A percentile compares a stretch with the other conserved stretches of the same genome.
Evolutionary conservation across 2,797 vertebrate species (phyloP).

Genomic region (Sebastolobus altivelis): DNA sequence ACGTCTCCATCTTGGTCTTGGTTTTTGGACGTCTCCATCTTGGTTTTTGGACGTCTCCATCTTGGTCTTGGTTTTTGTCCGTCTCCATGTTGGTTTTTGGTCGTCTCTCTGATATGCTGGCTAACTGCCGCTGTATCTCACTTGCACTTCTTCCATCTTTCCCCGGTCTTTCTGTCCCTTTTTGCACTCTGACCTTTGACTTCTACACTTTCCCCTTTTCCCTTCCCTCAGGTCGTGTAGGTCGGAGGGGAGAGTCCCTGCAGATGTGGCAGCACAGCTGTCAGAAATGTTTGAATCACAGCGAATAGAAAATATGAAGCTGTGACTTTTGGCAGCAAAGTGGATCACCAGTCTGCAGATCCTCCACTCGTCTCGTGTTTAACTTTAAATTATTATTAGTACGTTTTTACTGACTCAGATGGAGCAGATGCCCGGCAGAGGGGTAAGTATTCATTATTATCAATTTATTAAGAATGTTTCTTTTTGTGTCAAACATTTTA

Average conservation of each 20-base stretch:
- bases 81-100: too few relatives aligned
- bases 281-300: background rate
- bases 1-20: too few relatives aligned
- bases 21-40: too few relatives aligned
- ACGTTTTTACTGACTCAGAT: background rate
- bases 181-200: too few relatives aligned
- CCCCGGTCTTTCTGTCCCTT: background rate
- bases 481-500: background rate
- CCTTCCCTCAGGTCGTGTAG: background rate
- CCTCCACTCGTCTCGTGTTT: background rate
- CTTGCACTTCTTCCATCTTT: too few relatives aligned
- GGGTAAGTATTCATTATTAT: slow-evolving; percentile 21
- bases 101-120: too few relatives aligned
- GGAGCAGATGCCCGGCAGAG: slow-evolving; percentile 8
- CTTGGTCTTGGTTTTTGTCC: too few relatives aligned
- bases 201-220: too few relatives aligned
- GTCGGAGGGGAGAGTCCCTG: background rate
- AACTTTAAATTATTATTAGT: background rate
- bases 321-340: background rate
- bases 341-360: background rate
- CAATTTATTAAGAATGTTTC: background rate
- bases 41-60: too few relatives aligned
- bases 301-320: background rate
- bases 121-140: too few relatives aligned
- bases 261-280: background rate